phyloP scores from a whole-genome alignment of 2,888 invertebrate genomes.

The Hofmannophila pseudospretella region DNA sequence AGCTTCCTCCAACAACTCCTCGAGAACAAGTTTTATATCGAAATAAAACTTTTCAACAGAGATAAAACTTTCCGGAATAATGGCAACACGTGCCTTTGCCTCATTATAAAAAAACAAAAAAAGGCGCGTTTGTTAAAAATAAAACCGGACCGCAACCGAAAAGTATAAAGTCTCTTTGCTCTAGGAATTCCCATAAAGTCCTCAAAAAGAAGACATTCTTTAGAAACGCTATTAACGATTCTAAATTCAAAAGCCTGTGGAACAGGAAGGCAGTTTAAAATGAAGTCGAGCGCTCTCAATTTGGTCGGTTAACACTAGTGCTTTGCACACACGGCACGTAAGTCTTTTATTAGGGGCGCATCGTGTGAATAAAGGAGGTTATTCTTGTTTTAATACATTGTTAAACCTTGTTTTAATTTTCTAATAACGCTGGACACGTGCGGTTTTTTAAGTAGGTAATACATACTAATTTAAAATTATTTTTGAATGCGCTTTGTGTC shows the following conservation, averaged over 20 bases:
- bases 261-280: background rate
- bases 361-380: constrained; percentile 25
- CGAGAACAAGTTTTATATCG: constrained; percentile 23
- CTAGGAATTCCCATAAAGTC: background rate
- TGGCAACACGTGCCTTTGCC: constrained; percentile 21
- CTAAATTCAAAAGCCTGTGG: constrained; percentile 21
- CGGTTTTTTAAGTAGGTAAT: too few relatives aligned
- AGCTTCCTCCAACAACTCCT: constrained; percentile 6
- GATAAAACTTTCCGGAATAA: constrained; percentile 22
- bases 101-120: constrained; percentile 8
- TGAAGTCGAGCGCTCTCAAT: constrained; percentile 24
- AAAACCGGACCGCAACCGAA: background rate
- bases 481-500: too few relatives aligned
- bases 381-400: background rate
- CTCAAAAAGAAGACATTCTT: background rate
- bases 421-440: too few relatives aligned
- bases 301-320: constrained; percentile 24
- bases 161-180: constrained; percentile 3
- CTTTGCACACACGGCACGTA: constrained; percentile 33
- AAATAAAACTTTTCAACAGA: constrained; percentile 25
- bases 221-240: background rate
- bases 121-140: background rate
- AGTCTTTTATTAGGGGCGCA: constrained; percentile 30
- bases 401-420: too few relatives aligned
- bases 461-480: too few relatives aligned